Base-by-base conservation (phyloP, 1,140 invertebrate species). In the Notospermus geniculatus region DNA sequence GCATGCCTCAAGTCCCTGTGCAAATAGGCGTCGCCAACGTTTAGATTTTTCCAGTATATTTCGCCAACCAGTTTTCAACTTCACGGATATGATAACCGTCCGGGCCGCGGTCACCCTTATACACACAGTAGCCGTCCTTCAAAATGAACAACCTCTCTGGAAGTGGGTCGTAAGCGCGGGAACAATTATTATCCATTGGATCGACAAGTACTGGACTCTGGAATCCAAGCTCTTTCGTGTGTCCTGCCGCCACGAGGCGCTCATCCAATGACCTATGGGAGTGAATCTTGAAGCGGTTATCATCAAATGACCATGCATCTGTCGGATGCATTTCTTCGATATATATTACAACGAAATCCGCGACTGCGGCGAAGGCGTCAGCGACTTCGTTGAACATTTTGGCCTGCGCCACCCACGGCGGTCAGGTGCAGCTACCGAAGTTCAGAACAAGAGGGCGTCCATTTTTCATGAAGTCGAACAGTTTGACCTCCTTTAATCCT, bases 101-200 rank as follows among this genome's bases (percentile, higher is more conserved):
- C 5, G 72, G 72, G 9, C 72, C 72, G 11, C 62, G 57, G 11
- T 63, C 64, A n/a, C 72, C 71, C 23, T 60, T 32, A 57, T 67
- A 72, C 17, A 70, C 71, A 28, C 72, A 43, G 0, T 58, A 30
- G 5, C 54, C 62, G 59, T 74, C 54, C 9, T 64, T 15, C 13
- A 72, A 52, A 46, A 74, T 65, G 59, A 67, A 74, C 50, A 74
- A 58, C n/a, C 71, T 62, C 25, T 74, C 72, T 32, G 58, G 66
- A 28, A 70, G 50, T 0, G 55, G 71, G 0, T 66, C 71, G 53
- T 72, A 74, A 17, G 57, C 29, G 25, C 28, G 39, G 50, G 65
- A 67, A 2, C 64, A 63, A 1, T 59, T 59, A 54, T 72, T 64
- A 1, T 59, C 39, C 54, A 74, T 67, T 19, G 60, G 45, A 46